Conservation (phyloP, 53 echinoderm and acorn worm species). For the Luidia sarsii region DNA sequence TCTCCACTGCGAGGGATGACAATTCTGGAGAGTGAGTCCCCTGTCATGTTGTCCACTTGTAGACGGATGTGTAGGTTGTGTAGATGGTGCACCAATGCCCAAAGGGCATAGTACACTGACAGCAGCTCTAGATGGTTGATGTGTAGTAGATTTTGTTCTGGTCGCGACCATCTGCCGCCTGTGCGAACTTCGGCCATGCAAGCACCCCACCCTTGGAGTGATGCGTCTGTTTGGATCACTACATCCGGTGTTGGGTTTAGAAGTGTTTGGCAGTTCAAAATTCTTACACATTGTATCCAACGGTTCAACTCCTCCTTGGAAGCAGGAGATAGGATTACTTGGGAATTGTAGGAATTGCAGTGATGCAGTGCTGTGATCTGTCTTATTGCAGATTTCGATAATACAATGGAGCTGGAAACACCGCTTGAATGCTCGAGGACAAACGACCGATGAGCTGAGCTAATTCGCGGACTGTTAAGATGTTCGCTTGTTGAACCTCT, state of each 20-base stretch:
- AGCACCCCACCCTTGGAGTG: conserved; percentile 23
- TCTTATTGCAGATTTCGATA: no score
- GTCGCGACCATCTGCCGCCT: conserved; percentile 19
- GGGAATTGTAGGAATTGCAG: no score
- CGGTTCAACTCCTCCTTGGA: no score
- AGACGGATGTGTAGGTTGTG: conserved; percentile 5
- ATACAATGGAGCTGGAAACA: no score
- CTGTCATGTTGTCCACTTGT: conserved; percentile 17
- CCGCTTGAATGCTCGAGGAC: no score
- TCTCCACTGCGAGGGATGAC: conserved; percentile 8
- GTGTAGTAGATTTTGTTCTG: conserved; percentile 18
- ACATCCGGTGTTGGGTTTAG: neutral
- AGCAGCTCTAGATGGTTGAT: conserved; percentile 37
- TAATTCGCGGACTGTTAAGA: no score
- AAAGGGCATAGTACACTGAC: conserved; percentile 7
- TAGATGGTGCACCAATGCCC: neutral
- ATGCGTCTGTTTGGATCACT: conserved; percentile 8
- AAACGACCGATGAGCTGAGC: no score
- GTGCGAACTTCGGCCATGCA: neutral
- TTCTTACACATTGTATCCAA: no score
- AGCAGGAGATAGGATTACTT: no score
- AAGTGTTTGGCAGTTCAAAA: conserved; percentile 28
- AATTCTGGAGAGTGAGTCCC: conserved; percentile 4
- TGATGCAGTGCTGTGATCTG: no score
- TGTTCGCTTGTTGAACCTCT: no score